phyloP scores from a whole-genome alignment of 2,113 vertebrate genomes.

The Nipponia nippon region DNA sequence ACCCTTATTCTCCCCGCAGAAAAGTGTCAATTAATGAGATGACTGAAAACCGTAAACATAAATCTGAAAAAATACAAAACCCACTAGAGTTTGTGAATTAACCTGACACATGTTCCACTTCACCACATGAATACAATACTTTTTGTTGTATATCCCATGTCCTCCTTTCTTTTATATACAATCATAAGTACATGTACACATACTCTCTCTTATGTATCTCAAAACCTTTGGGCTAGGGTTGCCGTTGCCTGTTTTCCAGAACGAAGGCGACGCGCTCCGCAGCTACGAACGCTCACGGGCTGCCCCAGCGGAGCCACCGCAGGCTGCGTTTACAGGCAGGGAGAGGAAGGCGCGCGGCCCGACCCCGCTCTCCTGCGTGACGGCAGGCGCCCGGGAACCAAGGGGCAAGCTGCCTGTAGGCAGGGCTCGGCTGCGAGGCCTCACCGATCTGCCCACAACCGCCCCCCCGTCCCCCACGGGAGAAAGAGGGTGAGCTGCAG shows the following conservation, averaged over 20 bases:
- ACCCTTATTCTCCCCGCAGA: not conserved
- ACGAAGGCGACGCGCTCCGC: rapidly evolving
- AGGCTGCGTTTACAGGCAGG: not conserved
- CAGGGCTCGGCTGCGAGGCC: not conserved
- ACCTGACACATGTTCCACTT: not conserved
- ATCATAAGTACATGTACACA: not conserved
- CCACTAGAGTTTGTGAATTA: not conserved
- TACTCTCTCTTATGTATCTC: not conserved
- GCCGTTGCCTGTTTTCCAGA: not conserved
- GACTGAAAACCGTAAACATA: not conserved
- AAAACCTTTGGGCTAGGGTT: not conserved
- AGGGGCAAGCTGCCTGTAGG: not conserved
- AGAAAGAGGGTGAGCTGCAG: not conserved
- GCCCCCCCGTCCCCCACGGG: rapidly evolving
- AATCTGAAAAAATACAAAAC: not conserved
- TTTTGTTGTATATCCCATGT: not conserved
- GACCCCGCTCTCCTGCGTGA: rapidly evolving
- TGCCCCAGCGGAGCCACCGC: rapidly evolving
- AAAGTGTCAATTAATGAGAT: not conserved
- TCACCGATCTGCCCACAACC: rapidly evolving
- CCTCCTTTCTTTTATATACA: not conserved
- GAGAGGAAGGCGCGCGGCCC: not conserved
- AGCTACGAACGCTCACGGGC: not conserved
- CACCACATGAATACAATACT: not conserved
- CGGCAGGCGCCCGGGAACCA: not conserved